phyloP scores from a whole-genome alignment of 2,797 vertebrate genomes.

The Mus caroli region DNA sequence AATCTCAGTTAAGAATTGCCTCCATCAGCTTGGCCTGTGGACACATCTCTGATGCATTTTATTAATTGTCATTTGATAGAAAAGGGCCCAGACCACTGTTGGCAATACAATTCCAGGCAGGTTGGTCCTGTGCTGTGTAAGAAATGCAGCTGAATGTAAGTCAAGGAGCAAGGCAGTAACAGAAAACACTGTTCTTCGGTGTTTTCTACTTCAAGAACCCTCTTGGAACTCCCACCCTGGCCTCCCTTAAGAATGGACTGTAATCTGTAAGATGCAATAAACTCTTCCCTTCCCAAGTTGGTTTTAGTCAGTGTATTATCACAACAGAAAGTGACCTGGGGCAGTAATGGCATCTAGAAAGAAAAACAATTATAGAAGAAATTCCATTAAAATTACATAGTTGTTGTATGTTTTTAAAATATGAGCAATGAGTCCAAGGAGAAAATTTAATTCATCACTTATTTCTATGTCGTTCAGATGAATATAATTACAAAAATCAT shows the following conservation, averaged over 20 bases:
- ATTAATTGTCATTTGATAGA: background rate
- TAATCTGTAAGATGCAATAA: background rate
- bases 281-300: background rate
- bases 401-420: background rate
- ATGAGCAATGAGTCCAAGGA: background rate
- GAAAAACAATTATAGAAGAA: slow-evolving; percentile 56
- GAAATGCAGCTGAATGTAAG: background rate
- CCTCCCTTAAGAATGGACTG: background rate
- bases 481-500: background rate
- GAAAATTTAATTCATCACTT: slow-evolving; percentile 43
- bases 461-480: slow-evolving; percentile 40
- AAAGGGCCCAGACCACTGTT: background rate
- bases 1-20: background rate
- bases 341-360: slow-evolving; percentile 1
- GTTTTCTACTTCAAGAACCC: background rate
- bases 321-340: background rate
- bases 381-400: slow-evolving; percentile 45
- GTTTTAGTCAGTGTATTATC: background rate
- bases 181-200: background rate
- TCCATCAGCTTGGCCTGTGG: background rate
- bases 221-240: background rate
- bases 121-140: background rate
- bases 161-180: background rate
- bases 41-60: background rate
- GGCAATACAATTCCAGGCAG: too few relatives aligned